Evolutionary conservation across 2,113 vertebrate species (phyloP), one percentile per base, ranked within the genome.

Genomic region (Trichomycterus rosablanca): DNA sequence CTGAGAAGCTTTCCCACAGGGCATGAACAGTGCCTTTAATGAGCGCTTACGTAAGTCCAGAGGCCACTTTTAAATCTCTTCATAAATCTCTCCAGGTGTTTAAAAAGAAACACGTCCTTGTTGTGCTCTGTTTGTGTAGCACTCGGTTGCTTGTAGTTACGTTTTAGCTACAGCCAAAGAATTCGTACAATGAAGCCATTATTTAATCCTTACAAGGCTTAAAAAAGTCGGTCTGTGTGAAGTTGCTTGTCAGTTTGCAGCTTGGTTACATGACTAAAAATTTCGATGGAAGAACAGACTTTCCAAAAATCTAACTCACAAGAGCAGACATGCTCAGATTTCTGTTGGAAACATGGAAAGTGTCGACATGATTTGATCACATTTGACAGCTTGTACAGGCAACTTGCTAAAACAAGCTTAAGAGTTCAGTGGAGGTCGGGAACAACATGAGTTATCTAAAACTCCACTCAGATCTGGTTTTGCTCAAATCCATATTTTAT

Each of bases 51-150:
- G 34, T 58, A 52, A 57, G 48, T n/a, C n/a, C 19, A 42, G 3
- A 24, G 35, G 48, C 23, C 26, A 3, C 3, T 30, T 4, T 7
- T 7, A 30, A 30, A 30, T 30, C 3, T 30, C 26, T 30, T 4
- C 3, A 30, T 69, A 39, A 30, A 23, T 44, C 20, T 22, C 11
- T 2, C 26, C 14, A 53, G 55, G 35, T 57, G 59, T 16, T 12
- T 22, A 37, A 15, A 58, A 54, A 37, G 24, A 62, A 35, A 19
- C 70, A 65, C 43, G 66, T 64, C 39, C 49, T 49, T 67, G 51
- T 67, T 73, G 59, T 16, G 18, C 53, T 65, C 63, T 67, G 60
- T 70, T 57, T 71, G 43, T 12, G 19, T 49, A 51, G 39, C 72
- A 71, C 35, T 50, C 55, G 18, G 34, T 37, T 15, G 28, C 19